Conservation (phyloP, 1,140 invertebrate genomes). For the Scaptomyza hsui region DNA sequence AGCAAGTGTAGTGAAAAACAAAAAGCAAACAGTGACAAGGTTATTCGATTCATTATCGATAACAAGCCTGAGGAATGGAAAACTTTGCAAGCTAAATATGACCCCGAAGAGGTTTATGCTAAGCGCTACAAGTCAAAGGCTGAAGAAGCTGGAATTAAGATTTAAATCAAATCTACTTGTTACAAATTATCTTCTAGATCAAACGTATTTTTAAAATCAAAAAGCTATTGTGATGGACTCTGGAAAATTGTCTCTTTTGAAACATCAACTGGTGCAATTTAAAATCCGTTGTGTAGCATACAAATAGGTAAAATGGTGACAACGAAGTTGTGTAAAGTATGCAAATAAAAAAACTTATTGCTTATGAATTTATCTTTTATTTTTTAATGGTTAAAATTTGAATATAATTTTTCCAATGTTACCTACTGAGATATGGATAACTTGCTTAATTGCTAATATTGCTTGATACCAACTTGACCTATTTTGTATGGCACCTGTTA, state of each 20-base stretch:
- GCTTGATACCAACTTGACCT: too few relatives aligned
- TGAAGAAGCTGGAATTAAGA: conserved; percentile 61
- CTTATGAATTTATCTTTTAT: background rate
- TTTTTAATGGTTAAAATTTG: too few relatives aligned
- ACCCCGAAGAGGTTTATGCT: conserved; percentile 86
- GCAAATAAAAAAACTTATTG: conserved; percentile 1
- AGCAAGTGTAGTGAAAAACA: conserved; percentile 87
- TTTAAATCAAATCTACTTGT: conserved; percentile 40
- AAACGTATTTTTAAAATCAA: background rate
- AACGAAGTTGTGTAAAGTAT: background rate
- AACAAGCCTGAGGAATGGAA: conserved; percentile 86
- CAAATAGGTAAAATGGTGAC: background rate
- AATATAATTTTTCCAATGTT: too few relatives aligned
- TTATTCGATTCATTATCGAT: conserved; percentile 85
- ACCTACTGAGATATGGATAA: too few relatives aligned
- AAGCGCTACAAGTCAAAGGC: conserved; percentile 86
- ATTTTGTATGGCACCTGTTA: too few relatives aligned
- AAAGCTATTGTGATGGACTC: conserved; percentile 1
- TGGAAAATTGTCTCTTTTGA: background rate
- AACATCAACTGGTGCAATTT: background rate
- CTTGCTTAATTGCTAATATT: too few relatives aligned
- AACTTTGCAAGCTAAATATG: conserved; percentile 86
- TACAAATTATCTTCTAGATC: background rate
- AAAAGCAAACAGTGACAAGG: conserved; percentile 84
- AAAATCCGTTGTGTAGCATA: background rate